Evolutionary conservation across 2,113 vertebrate genomes (phyloP).

Genomic region (Cyanoderma ruficeps): DNA sequence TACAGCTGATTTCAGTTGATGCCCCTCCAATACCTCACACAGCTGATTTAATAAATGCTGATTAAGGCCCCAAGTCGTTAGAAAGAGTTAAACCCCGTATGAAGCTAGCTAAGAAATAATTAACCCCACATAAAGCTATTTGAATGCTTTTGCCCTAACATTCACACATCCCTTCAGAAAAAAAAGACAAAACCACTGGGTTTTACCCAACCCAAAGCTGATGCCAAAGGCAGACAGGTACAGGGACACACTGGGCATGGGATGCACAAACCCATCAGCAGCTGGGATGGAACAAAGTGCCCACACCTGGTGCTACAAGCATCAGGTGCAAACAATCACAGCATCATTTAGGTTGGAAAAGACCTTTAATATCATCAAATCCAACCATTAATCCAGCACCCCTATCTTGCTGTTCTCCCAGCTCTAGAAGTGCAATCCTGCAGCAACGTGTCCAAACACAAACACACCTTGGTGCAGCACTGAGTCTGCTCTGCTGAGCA

Average conservation of each 20-base stretch:
- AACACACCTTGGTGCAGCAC: accelerated
- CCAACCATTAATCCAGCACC: not conserved
- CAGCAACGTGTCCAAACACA: accelerated
- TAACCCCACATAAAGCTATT: not conserved
- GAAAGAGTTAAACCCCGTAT: accelerated
- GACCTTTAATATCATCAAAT: not conserved
- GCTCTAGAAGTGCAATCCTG: not conserved
- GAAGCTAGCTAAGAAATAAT: not conserved
- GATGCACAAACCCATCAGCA: accelerated
- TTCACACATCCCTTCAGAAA: not conserved
- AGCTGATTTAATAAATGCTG: not conserved
- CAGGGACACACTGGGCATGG: accelerated
- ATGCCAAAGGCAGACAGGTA: too few species aligned
- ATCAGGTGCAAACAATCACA: not conserved
- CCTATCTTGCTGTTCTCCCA: accelerated
- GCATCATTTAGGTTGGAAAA: not conserved
- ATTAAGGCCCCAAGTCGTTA: not conserved
- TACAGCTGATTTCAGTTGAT: not conserved
- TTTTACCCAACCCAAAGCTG: not conserved
- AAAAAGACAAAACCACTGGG: not conserved
- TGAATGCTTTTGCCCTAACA: accelerated
- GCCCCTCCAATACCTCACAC: not conserved
- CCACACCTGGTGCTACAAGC: not conserved
- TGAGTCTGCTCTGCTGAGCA: accelerated
- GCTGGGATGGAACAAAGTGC: not conserved